Evolutionary conservation across 2,888 invertebrate species (phyloP).

Genomic region (Zygothrica quintamaculata): DNA sequence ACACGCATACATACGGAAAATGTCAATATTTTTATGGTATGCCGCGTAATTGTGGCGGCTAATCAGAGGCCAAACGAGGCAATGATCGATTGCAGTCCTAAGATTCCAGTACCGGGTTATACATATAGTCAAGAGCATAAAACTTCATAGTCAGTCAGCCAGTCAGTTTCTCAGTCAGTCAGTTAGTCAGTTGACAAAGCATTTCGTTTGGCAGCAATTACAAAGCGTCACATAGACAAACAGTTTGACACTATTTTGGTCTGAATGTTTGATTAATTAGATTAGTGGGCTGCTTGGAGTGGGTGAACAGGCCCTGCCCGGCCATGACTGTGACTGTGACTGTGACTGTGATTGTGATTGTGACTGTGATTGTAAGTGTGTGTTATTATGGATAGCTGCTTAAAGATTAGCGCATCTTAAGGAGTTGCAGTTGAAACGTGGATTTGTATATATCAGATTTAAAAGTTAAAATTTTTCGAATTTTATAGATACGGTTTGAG

Average conservation of each 20-base stretch:
- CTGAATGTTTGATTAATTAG: slow-evolving; percentile 77
- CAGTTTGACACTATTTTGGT: slow-evolving; percentile 64
- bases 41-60: slow-evolving; percentile 68
- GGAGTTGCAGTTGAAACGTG: slow-evolving; percentile 22
- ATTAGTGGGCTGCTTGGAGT: slow-evolving; percentile 38
- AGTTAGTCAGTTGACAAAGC: slow-evolving; percentile 49
- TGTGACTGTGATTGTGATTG: slow-evolving; percentile 3
- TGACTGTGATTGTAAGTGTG: background rate
- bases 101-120: background rate
- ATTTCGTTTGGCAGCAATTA: slow-evolving; percentile 28
- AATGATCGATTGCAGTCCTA: slow-evolving; percentile 68
- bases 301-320: background rate
- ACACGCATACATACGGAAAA: too few relatives aligned
- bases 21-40: slow-evolving; percentile 69
- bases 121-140: background rate
- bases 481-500: slow-evolving; percentile 21
- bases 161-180: slow-evolving; percentile 28
- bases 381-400: background rate
- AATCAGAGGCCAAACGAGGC: slow-evolving; percentile 52
- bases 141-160: too few relatives aligned
- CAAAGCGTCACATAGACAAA: slow-evolving; percentile 31
- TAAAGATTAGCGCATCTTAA: slow-evolving; percentile 69
- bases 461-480: slow-evolving; percentile 8
- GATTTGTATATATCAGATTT: slow-evolving; percentile 18
- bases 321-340: background rate